phyloP scores from a whole-genome alignment of 2,113 vertebrate genomes.

The Leucosticte australis region DNA sequence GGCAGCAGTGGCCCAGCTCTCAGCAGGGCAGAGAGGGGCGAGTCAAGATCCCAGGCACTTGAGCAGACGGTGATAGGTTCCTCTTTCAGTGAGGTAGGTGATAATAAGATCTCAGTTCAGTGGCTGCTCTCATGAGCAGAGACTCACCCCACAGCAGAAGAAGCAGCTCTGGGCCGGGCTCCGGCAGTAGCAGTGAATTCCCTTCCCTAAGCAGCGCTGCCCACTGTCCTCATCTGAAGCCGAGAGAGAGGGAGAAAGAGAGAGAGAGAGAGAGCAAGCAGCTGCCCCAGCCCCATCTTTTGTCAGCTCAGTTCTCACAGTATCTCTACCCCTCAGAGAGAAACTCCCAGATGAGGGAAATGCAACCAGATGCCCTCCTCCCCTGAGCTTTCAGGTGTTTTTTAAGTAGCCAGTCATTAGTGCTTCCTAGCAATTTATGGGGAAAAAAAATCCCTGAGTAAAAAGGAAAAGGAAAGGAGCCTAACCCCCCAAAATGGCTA shows the following conservation, averaged over 20 bases:
- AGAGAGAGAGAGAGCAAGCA: too few species aligned
- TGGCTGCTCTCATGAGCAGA: neutral
- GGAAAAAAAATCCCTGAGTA: neutral
- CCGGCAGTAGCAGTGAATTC: neutral
- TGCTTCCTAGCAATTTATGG: neutral
- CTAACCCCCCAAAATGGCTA: neutral
- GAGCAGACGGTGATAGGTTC: too few species aligned
- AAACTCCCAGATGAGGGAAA: neutral
- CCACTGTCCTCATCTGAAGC: fast-evolving
- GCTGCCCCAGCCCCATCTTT: neutral
- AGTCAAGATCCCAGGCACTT: too few species aligned
- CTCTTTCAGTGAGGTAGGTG: too few species aligned
- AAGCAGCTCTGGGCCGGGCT: neutral
- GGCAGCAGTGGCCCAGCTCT: neutral
- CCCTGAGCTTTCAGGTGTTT: neutral
- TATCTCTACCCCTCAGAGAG: neutral
- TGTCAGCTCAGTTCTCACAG: neutral
- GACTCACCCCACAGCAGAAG: neutral
- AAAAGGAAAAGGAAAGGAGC: neutral
- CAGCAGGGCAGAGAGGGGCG: neutral
- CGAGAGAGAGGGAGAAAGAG: too few species aligned
- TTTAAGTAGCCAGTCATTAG: too few species aligned
- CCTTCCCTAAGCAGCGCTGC: neutral
- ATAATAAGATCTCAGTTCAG: too few species aligned
- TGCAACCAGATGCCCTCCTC: neutral